Evolutionary conservation across 2,113 vertebrate genomes (phyloP).

Genomic region (Motacilla tschutschensis): DNA sequence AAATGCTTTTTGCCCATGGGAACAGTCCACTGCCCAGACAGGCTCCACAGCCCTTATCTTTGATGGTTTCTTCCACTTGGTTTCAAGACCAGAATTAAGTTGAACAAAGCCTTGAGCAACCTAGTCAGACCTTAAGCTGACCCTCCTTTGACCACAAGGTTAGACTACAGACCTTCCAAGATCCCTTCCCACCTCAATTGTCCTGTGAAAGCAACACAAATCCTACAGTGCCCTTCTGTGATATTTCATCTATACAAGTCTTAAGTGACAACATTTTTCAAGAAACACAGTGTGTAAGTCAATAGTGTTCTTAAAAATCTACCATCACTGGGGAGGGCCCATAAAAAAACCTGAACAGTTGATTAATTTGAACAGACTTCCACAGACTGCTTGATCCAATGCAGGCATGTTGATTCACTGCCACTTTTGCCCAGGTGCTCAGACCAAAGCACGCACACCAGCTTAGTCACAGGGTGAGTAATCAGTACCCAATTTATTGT

Average conservation of each 20-base stretch:
- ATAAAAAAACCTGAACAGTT: neutral
- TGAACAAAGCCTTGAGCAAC: conserved; percentile 15
- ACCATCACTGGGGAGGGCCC: neutral
- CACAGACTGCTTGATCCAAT: neutral
- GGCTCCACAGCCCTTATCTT: neutral
- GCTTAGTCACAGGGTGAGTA: neutral
- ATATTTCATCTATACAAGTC: neutral
- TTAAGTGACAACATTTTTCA: neutral
- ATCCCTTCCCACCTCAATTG: neutral
- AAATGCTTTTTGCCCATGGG: neutral
- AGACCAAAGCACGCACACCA: neutral
- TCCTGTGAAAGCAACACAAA: neutral
- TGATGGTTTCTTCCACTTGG: neutral
- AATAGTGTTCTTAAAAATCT: neutral
- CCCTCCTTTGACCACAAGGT: neutral
- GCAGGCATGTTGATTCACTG: neutral
- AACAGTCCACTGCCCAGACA: neutral
- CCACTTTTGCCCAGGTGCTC: neutral
- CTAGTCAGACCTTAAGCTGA: conserved; percentile 3
- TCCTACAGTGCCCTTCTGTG: neutral
- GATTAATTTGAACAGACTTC: neutral
- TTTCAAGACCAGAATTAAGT: conserved; percentile 1
- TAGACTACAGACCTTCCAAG: neutral
- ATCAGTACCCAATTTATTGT: neutral
- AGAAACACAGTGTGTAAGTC: neutral